A percentile compares a stretch with the other conserved stretches of the same genome.
Conservation (phyloP, 2,797 vertebrate species). For the Heterohyrax brucei region DNA sequence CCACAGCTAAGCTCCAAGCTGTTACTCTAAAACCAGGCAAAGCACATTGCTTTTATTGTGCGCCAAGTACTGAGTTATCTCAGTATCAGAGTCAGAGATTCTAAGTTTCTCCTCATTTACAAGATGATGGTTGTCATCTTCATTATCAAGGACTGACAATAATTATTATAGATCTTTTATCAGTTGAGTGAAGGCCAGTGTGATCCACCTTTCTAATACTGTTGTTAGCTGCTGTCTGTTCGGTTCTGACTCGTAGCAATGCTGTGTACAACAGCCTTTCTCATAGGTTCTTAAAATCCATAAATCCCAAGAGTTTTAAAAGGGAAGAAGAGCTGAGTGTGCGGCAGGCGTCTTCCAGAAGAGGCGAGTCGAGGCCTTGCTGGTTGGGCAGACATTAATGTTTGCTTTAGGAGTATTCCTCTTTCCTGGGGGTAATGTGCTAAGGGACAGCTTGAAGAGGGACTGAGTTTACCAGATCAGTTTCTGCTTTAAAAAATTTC, state of each 20-base stretch:
- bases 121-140: background rate
- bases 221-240: no score
- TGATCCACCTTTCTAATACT: background rate
- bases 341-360: background rate
- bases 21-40: conserved; percentile 85
- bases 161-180: background rate
- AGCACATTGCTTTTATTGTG: conserved; percentile 83
- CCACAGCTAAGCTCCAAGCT: conserved; percentile 77
- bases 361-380: background rate
- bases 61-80: conserved; percentile 79
- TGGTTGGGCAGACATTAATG: background rate
- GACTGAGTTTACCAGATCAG: background rate
- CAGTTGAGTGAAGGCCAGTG: conserved; percentile 34
- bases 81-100: conserved; percentile 71
- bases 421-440: background rate
- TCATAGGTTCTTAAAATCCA: background rate
- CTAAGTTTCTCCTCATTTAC: conserved; percentile 24
- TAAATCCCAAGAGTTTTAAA: background rate
- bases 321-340: background rate
- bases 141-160: background rate
- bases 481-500: background rate
- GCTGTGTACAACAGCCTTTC: background rate
- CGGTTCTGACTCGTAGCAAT: no score
- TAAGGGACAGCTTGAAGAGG: background rate
- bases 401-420: background rate